Evolutionary conservation across 2,888 invertebrate species (phyloP).

Genomic region (Seira musarum): DNA sequence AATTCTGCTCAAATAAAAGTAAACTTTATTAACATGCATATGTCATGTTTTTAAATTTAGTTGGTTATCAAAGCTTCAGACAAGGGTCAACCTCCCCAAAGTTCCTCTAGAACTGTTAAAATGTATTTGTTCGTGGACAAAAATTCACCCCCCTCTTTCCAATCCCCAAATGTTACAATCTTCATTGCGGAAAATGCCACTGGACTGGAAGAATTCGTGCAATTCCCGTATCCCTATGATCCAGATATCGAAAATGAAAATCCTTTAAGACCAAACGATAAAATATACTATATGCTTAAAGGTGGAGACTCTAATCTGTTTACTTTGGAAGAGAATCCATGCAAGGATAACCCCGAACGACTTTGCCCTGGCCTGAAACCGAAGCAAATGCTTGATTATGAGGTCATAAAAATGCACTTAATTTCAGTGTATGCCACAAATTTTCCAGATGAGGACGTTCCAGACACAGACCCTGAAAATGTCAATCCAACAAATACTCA

Average conservation of each 20-base stretch:
- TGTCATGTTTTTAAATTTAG: no score
- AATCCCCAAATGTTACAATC: background rate
- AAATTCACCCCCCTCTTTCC: slow-evolving; percentile 1
- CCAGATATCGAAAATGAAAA: slow-evolving; percentile 24
- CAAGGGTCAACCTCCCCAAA: background rate
- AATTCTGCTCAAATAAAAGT: background rate
- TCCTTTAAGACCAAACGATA: background rate
- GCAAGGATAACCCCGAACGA: no score
- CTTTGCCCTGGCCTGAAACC: background rate
- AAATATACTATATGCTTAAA: slow-evolving; percentile 20
- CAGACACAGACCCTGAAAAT: slow-evolving; percentile 33
- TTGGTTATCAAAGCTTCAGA: slow-evolving; percentile 12
- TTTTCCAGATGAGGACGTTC: background rate
- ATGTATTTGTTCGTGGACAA: background rate
- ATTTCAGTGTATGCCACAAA: slow-evolving; percentile 51
- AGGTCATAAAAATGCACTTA: slow-evolving; percentile 19
- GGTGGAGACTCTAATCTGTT: slow-evolving; percentile 21
- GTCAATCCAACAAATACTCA: slow-evolving; percentile 13
- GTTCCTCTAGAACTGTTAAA: background rate
- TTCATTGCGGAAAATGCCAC: slow-evolving; percentile 11
- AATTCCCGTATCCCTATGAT: slow-evolving; percentile 11
- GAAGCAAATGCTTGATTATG: slow-evolving; percentile 30
- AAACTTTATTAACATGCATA: no score
- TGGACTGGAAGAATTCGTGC: background rate
- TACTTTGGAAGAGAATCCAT: no score